Conservation (phyloP, 2,888 invertebrate species). For the Xestoiulus laeticollis region DNA sequence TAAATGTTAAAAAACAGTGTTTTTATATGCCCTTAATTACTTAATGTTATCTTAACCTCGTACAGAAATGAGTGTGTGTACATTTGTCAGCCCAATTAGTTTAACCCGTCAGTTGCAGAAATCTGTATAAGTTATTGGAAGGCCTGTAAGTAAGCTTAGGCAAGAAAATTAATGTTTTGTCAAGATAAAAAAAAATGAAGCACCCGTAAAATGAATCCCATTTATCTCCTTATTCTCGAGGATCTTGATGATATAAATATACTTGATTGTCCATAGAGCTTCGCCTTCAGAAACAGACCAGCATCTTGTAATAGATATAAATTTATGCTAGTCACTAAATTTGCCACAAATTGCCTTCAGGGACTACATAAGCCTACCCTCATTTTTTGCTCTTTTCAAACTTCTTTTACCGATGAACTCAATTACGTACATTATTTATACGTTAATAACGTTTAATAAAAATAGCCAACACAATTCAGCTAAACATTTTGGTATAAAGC, state of each 20-base stretch:
- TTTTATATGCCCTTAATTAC: neutral
- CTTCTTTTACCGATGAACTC: too few species aligned
- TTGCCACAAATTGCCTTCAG: neutral
- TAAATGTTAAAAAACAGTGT: neutral
- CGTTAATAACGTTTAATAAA: too few species aligned
- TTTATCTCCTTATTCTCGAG: neutral
- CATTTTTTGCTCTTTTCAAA: neutral
- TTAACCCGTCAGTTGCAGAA: conserved; percentile 20
- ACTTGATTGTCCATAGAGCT: neutral
- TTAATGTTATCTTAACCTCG: neutral
- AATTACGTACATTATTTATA: too few species aligned
- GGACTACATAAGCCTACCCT: neutral
- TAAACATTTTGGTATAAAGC: too few species aligned
- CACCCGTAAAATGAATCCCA: neutral
- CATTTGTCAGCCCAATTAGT: neutral
- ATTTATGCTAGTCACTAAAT: neutral
- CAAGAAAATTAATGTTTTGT: conserved; percentile 27
- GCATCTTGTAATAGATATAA: neutral
- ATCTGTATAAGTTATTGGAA: conserved; percentile 1
- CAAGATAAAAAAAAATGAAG: conserved; percentile 1
- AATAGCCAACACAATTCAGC: too few species aligned
- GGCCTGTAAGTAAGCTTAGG: neutral
- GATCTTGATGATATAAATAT: conserved; percentile 8
- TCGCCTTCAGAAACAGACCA: neutral
- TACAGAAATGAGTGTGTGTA: neutral